Evolutionary conservation across 2,113 vertebrate genomes (phyloP).

Genomic region (Brachionichthys hirsutus): DNA sequence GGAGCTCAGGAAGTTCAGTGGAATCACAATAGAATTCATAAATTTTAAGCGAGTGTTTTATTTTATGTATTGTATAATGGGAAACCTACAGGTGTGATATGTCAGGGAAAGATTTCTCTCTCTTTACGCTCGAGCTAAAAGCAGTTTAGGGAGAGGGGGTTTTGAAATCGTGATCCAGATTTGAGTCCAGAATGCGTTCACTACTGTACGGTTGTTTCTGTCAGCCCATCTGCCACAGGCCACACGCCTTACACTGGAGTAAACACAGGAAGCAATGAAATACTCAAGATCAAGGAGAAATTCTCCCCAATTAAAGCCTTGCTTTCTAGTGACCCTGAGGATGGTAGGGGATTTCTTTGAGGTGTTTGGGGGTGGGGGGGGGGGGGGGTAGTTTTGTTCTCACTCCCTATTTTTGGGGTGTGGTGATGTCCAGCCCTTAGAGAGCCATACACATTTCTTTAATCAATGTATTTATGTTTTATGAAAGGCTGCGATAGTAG

Average conservation of each 20-base stretch:
- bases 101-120: background rate
- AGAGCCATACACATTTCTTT: background rate
- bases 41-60: background rate
- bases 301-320: constrained; percentile 59
- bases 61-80: constrained; percentile 4
- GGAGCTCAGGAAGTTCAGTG: background rate
- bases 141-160: constrained; percentile 6
- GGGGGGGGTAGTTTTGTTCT: no score
- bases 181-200: constrained; percentile 37
- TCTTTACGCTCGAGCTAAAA: constrained; percentile 24
- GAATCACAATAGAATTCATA: background rate
- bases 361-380: constrained; percentile 28
- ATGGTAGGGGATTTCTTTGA: constrained; percentile 48
- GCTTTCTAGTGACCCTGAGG: constrained; percentile 47
- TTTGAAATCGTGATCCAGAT: constrained; percentile 39
- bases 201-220: constrained; percentile 29
- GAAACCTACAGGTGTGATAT: background rate
- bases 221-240: constrained; percentile 50
- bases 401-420: background rate
- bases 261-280: constrained; percentile 52
- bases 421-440: background rate
- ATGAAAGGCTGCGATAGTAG: background rate
- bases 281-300: constrained; percentile 64
- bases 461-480: background rate
- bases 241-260: constrained; percentile 38